These are phyloP conservation scores for Polymixis flavicincta DNA, from an alignment of 2,888 invertebrate species.

Conservation along the genomic window DNA sequence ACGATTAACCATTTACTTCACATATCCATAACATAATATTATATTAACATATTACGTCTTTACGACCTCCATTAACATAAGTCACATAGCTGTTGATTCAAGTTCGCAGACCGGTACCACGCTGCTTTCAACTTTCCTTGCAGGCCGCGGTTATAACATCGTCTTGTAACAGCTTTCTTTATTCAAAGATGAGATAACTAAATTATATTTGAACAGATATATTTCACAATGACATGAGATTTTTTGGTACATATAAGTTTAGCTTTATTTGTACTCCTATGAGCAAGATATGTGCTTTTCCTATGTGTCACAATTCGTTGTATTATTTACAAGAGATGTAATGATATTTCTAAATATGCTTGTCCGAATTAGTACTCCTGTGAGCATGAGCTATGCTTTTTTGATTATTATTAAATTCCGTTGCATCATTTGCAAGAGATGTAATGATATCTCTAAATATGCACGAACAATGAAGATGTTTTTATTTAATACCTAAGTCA, in stretches of 20 bases:
- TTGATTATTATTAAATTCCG: neutral
- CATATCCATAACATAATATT: slow-evolving; percentile 36
- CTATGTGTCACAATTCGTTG: neutral
- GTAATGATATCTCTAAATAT: neutral
- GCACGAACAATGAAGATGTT: slow-evolving; percentile 9
- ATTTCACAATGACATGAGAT: slow-evolving; percentile 48
- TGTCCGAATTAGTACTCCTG: neutral
- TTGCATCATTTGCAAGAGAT: slow-evolving; percentile 7
- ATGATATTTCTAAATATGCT: neutral
- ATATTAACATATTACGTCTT: slow-evolving; percentile 56
- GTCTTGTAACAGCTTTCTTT: slow-evolving; percentile 86
- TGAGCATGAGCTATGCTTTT: neutral
- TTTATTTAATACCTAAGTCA: slow-evolving; percentile 5
- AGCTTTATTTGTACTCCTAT: slow-evolving; percentile 10
- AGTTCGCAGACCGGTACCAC: slow-evolving; percentile 81
- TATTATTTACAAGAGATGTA: slow-evolving; percentile 1
- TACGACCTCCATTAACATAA: slow-evolving; percentile 70
- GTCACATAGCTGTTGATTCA: slow-evolving; percentile 73
- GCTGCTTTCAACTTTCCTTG: slow-evolving; percentile 86
- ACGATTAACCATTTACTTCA: slow-evolving; percentile 39
- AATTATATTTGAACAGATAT: slow-evolving; percentile 72
- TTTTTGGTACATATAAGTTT: slow-evolving; percentile 20
- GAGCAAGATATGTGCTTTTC: neutral
- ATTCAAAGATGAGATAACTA: slow-evolving; percentile 83
- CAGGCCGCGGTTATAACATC: slow-evolving; percentile 80